Base-by-base conservation (phyloP, 2,113 vertebrate genomes). In the Thamnaconus septentrionalis region DNA sequence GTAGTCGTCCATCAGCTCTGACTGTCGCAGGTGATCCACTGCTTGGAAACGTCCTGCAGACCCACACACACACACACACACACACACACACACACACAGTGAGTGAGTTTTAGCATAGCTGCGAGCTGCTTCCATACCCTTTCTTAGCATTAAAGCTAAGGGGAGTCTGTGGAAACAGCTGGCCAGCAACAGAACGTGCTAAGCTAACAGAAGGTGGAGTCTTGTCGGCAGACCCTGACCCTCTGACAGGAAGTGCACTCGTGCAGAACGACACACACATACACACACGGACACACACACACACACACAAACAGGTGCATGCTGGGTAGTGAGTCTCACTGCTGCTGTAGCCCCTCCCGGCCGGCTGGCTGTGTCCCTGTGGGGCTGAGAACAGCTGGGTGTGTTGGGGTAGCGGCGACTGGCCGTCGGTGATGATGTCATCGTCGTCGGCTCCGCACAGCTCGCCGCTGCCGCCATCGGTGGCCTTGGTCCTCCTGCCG, bases 341-440 rank as follows among this genome's bases (percentile, higher is more conserved):
- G 79, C 89, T 95, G 78, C 93, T 94, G 53, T 97, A 98, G 12
- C 96, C 91, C 83, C 93, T 96, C 66, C 93, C 90, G 8, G 94
- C 88, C 6, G 95, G 94, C 78, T 96, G 95, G 87, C 94, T 96
- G 68, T 91, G 76, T 40, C 92, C 90, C 1, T 88, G 90, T 4
- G 97, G 94, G 9, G 93, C 92, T 1, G 94, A 93, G 88, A 97
- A 96, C 52, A 95, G 75, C 57, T 31, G 18, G 2, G 94, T 92
- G 49, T 90, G 93, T 12, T 93, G 94, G 7, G 89, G 85, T 56
- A 87, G 79, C 11, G 81, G 91, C 0, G 85, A 84, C 4, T 89
- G 90, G 43, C 89, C 85, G 3, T 93, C 91, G 3, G 92, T 88
- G 78, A 94, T 66, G 11, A 97, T 92, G 53, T 97, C 95, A 4